Base-by-base conservation (phyloP, 2,888 invertebrate species). In the Lithophane leautieri region DNA sequence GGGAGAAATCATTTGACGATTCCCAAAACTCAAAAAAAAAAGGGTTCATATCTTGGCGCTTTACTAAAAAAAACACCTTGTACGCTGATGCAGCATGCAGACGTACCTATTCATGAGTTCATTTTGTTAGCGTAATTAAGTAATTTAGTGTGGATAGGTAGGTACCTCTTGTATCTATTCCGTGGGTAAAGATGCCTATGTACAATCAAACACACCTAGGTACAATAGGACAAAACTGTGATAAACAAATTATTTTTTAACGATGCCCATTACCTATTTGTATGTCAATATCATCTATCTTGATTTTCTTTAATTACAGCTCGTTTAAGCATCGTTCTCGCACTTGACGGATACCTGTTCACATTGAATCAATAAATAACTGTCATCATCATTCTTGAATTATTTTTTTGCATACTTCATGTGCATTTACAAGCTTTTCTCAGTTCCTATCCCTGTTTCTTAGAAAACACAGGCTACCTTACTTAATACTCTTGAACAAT, bases 311-410 rank as follows among this genome's bases (percentile, higher is more conserved):
- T 82, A 77, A 76, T 78, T 44, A 52, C 50, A 65, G 58, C 60
- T 73, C 44, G 73, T 78, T 72, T 68, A 73, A 61, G 52, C 68
- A 62, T 62, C 71, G 40, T 62, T 63, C n/a, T 58, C 65, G 34
- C 54, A 44, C 63, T 67, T 47, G 71, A 58, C 42, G 69, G 56
- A 69, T 71, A 77, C 65, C 40, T n/a, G 73, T 84, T 84, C 54
- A 75, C 77, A 80, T 84, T 83, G 78, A 81, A 66, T 78, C 60
- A 62, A 72, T 67, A 58, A 75, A 66, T 75, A 47, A 76, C 34
- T 44, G 28, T 61, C 44, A 42, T 34, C n/a, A 56, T 75, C 14
- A 65, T 69, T 78, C 73, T 73, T 78, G 16, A 34, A 34, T 42
- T n/a, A 14, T 19, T 52, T 40, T 58, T 40, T 70, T 28, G 1